phyloP scores from a whole-genome alignment of 2,888 invertebrate species.

The Cylloceria caligata region DNA sequence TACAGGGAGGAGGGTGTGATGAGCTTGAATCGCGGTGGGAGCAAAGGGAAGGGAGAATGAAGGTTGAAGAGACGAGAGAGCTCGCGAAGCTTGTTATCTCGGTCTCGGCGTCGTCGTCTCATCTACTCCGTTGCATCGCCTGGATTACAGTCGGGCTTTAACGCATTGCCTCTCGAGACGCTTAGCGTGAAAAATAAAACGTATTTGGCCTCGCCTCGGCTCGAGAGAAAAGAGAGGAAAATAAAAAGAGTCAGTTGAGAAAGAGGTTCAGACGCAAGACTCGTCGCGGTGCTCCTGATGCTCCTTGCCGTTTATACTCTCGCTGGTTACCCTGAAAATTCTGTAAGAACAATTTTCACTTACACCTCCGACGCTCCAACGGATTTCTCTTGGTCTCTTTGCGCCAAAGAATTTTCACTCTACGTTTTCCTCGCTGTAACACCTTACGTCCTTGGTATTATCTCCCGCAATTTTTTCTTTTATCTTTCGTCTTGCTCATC shows the following conservation, averaged over 20 bases:
- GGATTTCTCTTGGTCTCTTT: constrained; percentile 30
- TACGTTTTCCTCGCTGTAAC: constrained; percentile 11
- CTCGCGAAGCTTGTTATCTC: constrained; percentile 39
- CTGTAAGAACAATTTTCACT: constrained; percentile 59
- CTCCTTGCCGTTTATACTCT: constrained; percentile 36
- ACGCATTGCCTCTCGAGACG: constrained; percentile 77
- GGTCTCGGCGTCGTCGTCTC: constrained; percentile 71
- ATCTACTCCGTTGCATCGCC: constrained; percentile 80
- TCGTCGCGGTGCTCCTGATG: constrained; percentile 8
- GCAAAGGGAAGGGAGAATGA: constrained; percentile 3
- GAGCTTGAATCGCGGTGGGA: constrained; percentile 18
- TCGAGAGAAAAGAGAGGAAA: constrained; percentile 2
- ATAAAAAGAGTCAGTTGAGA: constrained; percentile 10
- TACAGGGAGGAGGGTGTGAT: constrained; percentile 8
- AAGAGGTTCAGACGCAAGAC: constrained; percentile 20
- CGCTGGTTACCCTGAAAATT: constrained; percentile 43
- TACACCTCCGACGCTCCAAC: constrained; percentile 36
- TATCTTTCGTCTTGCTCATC: background rate
- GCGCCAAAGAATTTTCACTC: constrained; percentile 28
- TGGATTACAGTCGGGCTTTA: constrained; percentile 79
- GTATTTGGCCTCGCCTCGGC: constrained; percentile 62
- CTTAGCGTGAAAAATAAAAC: constrained; percentile 77
- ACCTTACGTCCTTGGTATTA: background rate
- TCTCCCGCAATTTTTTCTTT: background rate
- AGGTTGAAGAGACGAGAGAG: constrained; percentile 6